Evolutionary conservation across 53 echinoderm and acorn worm genomes (phyloP).

Genomic region (Paelopatides confundens): DNA sequence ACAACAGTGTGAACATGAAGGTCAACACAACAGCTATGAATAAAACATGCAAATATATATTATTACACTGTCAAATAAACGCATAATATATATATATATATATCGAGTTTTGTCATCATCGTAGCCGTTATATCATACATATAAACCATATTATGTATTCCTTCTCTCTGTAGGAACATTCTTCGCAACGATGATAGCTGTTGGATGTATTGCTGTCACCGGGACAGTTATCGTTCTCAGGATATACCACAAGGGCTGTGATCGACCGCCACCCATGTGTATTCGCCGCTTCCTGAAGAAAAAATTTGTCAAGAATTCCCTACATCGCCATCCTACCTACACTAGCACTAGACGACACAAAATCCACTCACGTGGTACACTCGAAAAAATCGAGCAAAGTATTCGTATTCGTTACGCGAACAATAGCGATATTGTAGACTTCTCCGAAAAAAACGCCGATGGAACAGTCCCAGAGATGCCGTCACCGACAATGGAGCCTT

Average conservation of each 20-base stretch:
- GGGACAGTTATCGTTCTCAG: slow-evolving; percentile 35
- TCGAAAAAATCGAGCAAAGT: slow-evolving; percentile 21
- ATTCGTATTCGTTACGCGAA: neutral
- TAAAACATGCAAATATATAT: too few relatives aligned
- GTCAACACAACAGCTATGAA: too few relatives aligned
- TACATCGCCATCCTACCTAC: slow-evolving; percentile 14
- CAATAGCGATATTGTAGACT: neutral
- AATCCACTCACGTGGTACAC: neutral
- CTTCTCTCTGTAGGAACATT: slow-evolving; percentile 8
- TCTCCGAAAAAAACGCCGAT: neutral
- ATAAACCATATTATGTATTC: too few relatives aligned
- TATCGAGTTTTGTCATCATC: too few relatives aligned
- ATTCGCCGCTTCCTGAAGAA: slow-evolving; percentile 1
- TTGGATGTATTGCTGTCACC: slow-evolving; percentile 42
- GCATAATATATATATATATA: too few relatives aligned
- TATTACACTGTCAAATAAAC: too few relatives aligned
- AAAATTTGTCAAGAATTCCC: neutral
- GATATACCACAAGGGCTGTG: slow-evolving; percentile 39
- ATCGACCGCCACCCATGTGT: slow-evolving; percentile 13
- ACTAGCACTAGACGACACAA: slow-evolving; percentile 21
- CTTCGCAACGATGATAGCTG: slow-evolving; percentile 37
- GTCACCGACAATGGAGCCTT: neutral
- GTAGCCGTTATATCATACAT: too few relatives aligned
- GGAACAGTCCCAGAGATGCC: neutral
- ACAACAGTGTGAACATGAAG: too few relatives aligned